phyloP scores from a whole-genome alignment of 2,888 invertebrate species.

The Oligia fasciuncula region DNA sequence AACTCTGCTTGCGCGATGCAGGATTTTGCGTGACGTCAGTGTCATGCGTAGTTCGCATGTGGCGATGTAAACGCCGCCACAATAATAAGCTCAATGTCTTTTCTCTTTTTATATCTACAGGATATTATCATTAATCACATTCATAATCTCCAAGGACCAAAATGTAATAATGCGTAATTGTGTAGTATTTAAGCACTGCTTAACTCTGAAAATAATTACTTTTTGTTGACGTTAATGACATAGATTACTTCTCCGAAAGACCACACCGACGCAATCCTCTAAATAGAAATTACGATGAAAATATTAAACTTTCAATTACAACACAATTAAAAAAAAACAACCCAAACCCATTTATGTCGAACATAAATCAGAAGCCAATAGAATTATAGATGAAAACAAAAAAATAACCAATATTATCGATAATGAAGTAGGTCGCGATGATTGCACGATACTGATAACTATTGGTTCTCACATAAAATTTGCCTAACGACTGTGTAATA shows the following conservation, averaged over 20 bases:
- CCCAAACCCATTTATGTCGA: background rate
- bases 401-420: background rate
- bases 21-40: no score
- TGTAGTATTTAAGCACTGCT: background rate
- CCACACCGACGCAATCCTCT: background rate
- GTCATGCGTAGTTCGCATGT: no score
- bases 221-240: no score
- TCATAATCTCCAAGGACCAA: background rate
- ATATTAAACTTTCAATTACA: background rate
- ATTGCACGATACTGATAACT: constrained; percentile 9
- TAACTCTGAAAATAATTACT: no score
- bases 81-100: no score
- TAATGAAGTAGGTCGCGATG: constrained; percentile 34
- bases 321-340: background rate
- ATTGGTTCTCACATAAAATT: constrained; percentile 49
- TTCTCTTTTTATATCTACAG: no score
- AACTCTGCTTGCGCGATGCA: no score
- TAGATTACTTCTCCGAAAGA: background rate
- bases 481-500: constrained; percentile 28
- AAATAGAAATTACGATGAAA: background rate
- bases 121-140: background rate
- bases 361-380: constrained; percentile 3
- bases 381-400: constrained; percentile 1
- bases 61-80: no score
- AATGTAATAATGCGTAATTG: no score